phyloP scores from a whole-genome alignment of 2,888 invertebrate species.

The Lottia gigantea region DNA sequence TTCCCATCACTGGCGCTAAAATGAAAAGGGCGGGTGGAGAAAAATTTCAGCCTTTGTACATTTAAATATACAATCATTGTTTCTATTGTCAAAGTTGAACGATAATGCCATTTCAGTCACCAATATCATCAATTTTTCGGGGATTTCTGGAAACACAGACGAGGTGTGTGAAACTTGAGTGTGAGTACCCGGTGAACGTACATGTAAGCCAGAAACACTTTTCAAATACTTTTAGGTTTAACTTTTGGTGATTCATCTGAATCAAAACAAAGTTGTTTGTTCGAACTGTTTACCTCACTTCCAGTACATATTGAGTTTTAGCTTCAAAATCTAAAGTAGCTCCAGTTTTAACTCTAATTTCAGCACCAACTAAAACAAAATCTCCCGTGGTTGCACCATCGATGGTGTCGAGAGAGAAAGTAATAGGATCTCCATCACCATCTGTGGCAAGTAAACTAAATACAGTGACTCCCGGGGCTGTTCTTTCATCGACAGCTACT shows the following conservation, averaged over 20 bases:
- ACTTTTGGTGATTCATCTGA: too few species aligned
- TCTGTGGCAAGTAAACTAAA: conserved; percentile 5
- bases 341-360: conserved; percentile 7
- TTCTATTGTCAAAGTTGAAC: too few species aligned
- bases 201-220: too few species aligned
- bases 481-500: not conserved
- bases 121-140: too few species aligned
- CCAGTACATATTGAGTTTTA: not conserved
- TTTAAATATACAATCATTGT: too few species aligned
- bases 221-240: too few species aligned
- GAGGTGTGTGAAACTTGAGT: too few species aligned
- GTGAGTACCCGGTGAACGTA: too few species aligned
- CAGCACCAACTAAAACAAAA: not conserved
- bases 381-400: not conserved
- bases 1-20: conserved; percentile 9
- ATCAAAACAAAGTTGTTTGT: too few species aligned
- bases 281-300: not conserved
- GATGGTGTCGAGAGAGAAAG: not conserved
- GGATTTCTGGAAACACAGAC: too few species aligned
- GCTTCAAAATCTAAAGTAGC: conserved; percentile 11
- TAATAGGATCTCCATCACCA: not conserved
- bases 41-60: too few species aligned
- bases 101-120: too few species aligned
- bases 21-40: not conserved
- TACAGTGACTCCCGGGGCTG: not conserved